phyloP scores from a whole-genome alignment of 2,888 invertebrate species.

The Melinaea marsaeus region DNA sequence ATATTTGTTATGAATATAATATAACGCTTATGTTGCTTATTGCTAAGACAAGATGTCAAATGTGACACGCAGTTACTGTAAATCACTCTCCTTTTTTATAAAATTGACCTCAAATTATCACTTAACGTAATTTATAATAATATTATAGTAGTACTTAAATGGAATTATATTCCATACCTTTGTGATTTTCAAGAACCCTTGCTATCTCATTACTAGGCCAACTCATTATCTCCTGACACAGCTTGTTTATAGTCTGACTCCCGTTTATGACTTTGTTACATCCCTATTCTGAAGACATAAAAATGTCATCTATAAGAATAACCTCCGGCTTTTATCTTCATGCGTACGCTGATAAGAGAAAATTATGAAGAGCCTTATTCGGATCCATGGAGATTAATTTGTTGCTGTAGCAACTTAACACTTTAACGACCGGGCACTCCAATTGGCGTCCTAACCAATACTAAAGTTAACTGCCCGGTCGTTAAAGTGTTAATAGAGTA shows the following conservation, averaged over 20 bases:
- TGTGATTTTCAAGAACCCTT: slow-evolving; percentile 42
- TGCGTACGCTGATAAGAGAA: slow-evolving; percentile 67
- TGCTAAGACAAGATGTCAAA: no score
- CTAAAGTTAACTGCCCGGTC: no score
- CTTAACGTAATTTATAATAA: no score
- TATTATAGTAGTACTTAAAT: neutral
- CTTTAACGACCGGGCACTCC: no score
- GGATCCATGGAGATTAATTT: slow-evolving; percentile 63
- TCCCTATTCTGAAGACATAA: slow-evolving; percentile 73
- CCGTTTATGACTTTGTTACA: slow-evolving; percentile 74
- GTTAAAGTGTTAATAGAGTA: slow-evolving; percentile 27
- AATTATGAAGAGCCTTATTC: slow-evolving; percentile 68
- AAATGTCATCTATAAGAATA: slow-evolving; percentile 71
- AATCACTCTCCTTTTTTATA: no score
- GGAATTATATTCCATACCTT: slow-evolving; percentile 27
- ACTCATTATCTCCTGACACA: slow-evolving; percentile 63
- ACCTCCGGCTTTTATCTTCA: slow-evolving; percentile 63
- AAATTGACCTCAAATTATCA: no score
- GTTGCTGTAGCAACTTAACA: slow-evolving; percentile 51
- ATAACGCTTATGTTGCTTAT: no score
- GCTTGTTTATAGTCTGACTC: slow-evolving; percentile 71
- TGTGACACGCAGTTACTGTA: no score
- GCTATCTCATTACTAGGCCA: slow-evolving; percentile 50
- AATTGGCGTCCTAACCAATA: no score
- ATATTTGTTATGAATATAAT: no score